These are phyloP conservation scores for Pituophis catenifer DNA, from an alignment of 2,113 vertebrate species.

Conservation along the genomic window DNA sequence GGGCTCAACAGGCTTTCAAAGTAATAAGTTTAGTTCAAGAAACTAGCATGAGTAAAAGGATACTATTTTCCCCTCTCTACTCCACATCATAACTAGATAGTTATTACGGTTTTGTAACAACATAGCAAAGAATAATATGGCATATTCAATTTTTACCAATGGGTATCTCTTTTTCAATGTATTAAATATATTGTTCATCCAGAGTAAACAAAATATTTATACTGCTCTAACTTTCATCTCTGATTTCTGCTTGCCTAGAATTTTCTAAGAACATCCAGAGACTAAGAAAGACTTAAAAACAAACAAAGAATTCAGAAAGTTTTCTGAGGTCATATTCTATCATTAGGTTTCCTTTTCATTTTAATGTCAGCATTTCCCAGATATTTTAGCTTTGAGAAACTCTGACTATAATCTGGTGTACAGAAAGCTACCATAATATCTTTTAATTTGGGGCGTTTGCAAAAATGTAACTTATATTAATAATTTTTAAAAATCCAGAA, in stretches of 20 bases:
- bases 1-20: background rate
- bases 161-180: background rate
- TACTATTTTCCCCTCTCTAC: background rate
- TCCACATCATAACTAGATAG: background rate
- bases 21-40: background rate
- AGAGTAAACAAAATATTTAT: background rate
- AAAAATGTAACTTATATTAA: background rate
- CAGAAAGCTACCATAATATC: background rate
- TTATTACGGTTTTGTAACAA: background rate
- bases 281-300: background rate
- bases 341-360: background rate
- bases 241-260: background rate
- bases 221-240: background rate
- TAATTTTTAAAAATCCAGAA: background rate
- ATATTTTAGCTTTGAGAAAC: background rate
- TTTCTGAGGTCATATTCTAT: background rate
- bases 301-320: background rate
- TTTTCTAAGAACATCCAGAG: background rate
- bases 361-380: background rate
- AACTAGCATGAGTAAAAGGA: background rate
- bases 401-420: background rate
- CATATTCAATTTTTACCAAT: background rate
- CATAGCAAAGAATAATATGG: background rate
- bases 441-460: background rate
- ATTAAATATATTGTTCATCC: background rate